Evolutionary conservation across 2,113 vertebrate species (phyloP).

Genomic region (Tupaia tana): DNA sequence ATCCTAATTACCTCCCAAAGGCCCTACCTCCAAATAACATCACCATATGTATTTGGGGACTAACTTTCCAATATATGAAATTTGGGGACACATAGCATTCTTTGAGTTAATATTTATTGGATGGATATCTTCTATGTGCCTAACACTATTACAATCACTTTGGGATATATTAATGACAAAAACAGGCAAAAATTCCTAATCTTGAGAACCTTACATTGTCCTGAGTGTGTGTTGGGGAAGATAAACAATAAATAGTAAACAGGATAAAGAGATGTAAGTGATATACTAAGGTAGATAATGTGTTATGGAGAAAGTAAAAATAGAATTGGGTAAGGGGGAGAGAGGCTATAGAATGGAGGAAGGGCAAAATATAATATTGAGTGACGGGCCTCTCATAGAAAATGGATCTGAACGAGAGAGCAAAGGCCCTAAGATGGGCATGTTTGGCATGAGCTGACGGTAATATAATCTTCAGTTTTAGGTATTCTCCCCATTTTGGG

Average conservation of each 20-base stretch:
- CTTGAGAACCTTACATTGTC: background rate
- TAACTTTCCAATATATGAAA: too few species aligned
- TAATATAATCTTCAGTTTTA: background rate
- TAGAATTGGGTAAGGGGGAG: background rate
- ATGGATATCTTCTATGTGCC: background rate
- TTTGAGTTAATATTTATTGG: background rate
- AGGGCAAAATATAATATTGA: background rate
- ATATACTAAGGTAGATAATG: too few species aligned
- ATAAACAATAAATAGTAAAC: background rate
- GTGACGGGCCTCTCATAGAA: background rate
- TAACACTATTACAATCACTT: background rate
- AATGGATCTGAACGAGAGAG: background rate
- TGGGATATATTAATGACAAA: background rate
- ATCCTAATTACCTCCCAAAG: too few species aligned
- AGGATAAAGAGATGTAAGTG: background rate
- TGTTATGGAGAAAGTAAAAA: background rate
- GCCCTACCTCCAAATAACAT: too few species aligned
- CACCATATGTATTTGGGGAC: too few species aligned
- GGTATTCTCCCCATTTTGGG: background rate
- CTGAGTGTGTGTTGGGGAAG: background rate
- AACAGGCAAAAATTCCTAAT: background rate
- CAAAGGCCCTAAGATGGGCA: background rate
- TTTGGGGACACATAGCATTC: too few species aligned
- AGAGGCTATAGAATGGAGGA: background rate
- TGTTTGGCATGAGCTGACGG: accelerated